These are phyloP conservation scores for Dinoponera quadriceps DNA, from an alignment of 1,140 invertebrate genomes.

Conservation along the genomic window DNA sequence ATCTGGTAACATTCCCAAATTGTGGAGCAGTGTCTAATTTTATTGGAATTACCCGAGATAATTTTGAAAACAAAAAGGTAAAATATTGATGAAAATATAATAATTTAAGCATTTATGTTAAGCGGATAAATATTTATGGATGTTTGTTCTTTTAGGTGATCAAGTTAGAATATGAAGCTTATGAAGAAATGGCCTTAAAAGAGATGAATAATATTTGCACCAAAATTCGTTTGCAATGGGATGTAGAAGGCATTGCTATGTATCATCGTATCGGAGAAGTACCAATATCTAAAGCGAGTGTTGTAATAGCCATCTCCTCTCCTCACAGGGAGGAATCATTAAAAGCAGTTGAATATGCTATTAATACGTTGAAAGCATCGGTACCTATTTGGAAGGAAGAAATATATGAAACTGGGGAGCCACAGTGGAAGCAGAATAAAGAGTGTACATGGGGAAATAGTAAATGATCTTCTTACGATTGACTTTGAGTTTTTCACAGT, in stretches of 20 bases:
- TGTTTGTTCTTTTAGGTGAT: conserved; percentile 87
- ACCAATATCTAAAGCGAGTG: conserved; percentile 94
- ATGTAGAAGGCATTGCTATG: conserved; percentile 92
- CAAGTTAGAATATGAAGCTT: conserved; percentile 96
- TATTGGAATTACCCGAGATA: conserved; percentile 96
- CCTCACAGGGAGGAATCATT: conserved; percentile 94
- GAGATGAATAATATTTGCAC: conserved; percentile 93
- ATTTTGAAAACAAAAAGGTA: conserved; percentile 94
- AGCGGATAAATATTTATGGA: not conserved
- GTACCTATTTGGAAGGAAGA: conserved; percentile 99
- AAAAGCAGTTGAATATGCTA: conserved; percentile 93
- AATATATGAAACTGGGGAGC: conserved; percentile 89
- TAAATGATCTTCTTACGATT: conserved; percentile 75
- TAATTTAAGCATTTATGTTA: conserved; percentile 36
- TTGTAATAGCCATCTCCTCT: conserved; percentile 96
- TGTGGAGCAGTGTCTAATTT: conserved; percentile 96
- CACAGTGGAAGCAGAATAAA: conserved; percentile 92
- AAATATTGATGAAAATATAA: conserved; percentile 26
- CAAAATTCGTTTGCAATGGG: conserved; percentile 90
- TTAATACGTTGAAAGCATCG: conserved; percentile 93
- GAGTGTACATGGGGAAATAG: conserved; percentile 90
- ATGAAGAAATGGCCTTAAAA: conserved; percentile 95
- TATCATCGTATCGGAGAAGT: conserved; percentile 94
- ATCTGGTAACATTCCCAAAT: conserved; percentile 89
- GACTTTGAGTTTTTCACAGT: not conserved